These are phyloP conservation scores for Poeciliopsis turneri DNA, from an alignment of 2,797 vertebrate species.

Conservation along the genomic window DNA sequence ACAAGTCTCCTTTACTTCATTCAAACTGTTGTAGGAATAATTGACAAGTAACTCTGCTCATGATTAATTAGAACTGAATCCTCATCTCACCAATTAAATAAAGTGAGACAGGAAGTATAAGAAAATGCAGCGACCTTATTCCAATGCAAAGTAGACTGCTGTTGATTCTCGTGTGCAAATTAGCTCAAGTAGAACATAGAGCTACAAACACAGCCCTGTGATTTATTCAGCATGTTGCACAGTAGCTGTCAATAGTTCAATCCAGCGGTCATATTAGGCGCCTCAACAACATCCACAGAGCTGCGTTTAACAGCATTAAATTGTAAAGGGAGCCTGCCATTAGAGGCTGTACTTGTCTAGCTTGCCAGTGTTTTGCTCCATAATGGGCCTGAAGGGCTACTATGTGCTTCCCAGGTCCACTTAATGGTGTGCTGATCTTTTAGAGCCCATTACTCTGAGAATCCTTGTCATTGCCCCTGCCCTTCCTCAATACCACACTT, in stretches of 20 bases:
- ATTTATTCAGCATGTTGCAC: slow-evolving; percentile 35
- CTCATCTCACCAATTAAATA: slow-evolving; percentile 52
- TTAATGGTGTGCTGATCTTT: slow-evolving; percentile 66
- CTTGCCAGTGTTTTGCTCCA: slow-evolving; percentile 51
- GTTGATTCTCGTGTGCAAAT: slow-evolving; percentile 47
- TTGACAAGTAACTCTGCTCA: slow-evolving; percentile 39
- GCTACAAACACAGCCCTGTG: slow-evolving; percentile 23
- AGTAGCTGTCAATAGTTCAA: slow-evolving; percentile 31
- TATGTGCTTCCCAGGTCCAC: slow-evolving; percentile 48
- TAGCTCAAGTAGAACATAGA: slow-evolving; percentile 30
- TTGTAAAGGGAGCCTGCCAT: slow-evolving; percentile 60
- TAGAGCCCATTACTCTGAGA: slow-evolving; percentile 72
- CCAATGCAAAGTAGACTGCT: slow-evolving; percentile 36
- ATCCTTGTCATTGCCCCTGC: slow-evolving; percentile 72
- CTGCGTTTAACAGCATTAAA: slow-evolving; percentile 60
- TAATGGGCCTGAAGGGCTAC: slow-evolving; percentile 64
- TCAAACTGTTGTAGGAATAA: slow-evolving; percentile 43
- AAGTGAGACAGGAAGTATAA: slow-evolving; percentile 25
- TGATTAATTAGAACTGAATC: slow-evolving; percentile 64
- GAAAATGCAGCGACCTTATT: slow-evolving; percentile 49
- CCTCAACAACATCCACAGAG: slow-evolving; percentile 39
- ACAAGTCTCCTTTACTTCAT: slow-evolving; percentile 26
- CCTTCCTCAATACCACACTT: slow-evolving; percentile 57
- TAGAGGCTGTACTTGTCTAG: slow-evolving; percentile 55
- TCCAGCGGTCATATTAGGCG: slow-evolving; percentile 29